Base-by-base conservation (phyloP, 2,888 invertebrate species). In the Tenthredo notha region DNA sequence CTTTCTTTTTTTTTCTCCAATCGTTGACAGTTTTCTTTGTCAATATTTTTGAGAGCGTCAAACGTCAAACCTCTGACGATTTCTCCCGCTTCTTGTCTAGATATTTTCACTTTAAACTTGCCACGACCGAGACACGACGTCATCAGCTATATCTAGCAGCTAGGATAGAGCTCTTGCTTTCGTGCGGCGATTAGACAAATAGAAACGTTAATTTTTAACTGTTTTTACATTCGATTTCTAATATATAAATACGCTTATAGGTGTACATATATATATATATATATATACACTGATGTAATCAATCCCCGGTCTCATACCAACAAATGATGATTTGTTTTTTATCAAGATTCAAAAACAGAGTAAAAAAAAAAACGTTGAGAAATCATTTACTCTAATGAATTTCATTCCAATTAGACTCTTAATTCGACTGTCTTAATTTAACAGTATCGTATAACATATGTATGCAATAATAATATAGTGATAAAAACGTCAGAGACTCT, bases 201-300 rank as follows among this genome's bases (percentile, higher is more conserved):
- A 74, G 40, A 74, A 43, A 74, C 67, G 67, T 67, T 67, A 67
- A 67, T 67, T 72, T 72, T 72, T 3, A 72, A 4, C 21, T 72
- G 40, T 72, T 72, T 72, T 72, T 43, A 72, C 40, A 29, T 74
- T 74, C 72, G 72, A 74, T 74, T 74, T 37, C 40, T 74, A 74
- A 74, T 43, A 12, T 10, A 37, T 18, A 70, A 70, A 33, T 61
- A 21, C 43, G 3, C 43, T 12, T 43, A 33, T 33, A 33, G 2
- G 2, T 1, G 2, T 33, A 33, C 4, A 33, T 33, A 33, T 2
- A 4, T 33, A 33, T 33, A 33, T 33, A 33, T 2, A 1, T 43
- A 10, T 43, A 50, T 50, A 47, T 50, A 50, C 5, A 50, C 50
- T n/a, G 18, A 50, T n/a, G 4, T n/a, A 50, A 50, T 50, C n/a